phyloP scores from a whole-genome alignment of 2,888 invertebrate genomes.

The Spisula solida region DNA sequence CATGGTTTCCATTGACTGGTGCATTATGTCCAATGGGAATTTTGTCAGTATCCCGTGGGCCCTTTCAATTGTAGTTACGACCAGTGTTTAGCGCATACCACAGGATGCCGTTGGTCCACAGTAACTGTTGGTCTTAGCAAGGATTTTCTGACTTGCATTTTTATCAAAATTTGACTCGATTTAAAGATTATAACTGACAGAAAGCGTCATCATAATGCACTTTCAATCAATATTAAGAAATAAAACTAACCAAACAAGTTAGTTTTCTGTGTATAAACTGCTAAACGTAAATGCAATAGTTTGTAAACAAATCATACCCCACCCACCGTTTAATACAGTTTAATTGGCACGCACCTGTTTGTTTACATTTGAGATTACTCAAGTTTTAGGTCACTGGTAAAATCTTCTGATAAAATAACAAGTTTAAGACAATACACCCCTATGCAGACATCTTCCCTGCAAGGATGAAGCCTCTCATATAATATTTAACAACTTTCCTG shows the following conservation, averaged over 20 bases:
- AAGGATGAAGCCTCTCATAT: background rate
- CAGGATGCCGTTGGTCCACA: too few species aligned
- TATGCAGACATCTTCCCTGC: background rate
- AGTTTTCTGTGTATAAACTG: background rate
- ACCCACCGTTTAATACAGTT: constrained; percentile 54
- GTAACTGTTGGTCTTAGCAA: too few species aligned
- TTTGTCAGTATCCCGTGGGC: too few species aligned
- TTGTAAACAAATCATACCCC: constrained; percentile 48
- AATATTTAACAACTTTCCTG: constrained; percentile 20
- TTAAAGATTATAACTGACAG: too few species aligned
- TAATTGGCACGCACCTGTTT: constrained; percentile 63
- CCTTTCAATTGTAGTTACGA: too few species aligned
- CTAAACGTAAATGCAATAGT: background rate
- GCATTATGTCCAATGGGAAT: too few species aligned
- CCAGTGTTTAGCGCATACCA: too few species aligned
- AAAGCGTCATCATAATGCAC: background rate
- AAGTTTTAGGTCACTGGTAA: background rate
- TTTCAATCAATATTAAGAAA: background rate
- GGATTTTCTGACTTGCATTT: too few species aligned
- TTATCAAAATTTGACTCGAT: too few species aligned
- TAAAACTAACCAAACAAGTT: background rate
- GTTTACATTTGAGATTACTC: constrained; percentile 48
- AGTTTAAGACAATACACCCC: background rate
- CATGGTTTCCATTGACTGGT: too few species aligned
- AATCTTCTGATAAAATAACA: constrained; percentile 10